phyloP scores from a whole-genome alignment of 30 jellyfish, hydroid and myxozoan species.

The Sanderia malayensis region DNA sequence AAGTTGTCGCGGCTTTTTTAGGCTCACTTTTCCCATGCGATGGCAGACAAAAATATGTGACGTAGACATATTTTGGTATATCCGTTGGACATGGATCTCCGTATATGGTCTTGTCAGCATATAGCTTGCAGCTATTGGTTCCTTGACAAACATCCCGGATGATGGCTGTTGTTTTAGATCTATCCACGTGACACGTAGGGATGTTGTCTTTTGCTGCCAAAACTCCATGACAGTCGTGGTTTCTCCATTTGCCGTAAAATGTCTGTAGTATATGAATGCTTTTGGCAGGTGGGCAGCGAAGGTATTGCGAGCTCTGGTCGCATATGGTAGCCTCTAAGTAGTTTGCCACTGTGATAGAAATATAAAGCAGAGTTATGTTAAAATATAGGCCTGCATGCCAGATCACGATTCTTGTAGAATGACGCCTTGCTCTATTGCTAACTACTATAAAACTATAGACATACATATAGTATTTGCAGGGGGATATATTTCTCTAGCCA shows the following conservation, averaged over 20 bases:
- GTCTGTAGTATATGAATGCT: slow-evolving; percentile 86
- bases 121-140: slow-evolving; percentile 68
- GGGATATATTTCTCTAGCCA: too few relatives aligned
- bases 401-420: too few relatives aligned
- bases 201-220: slow-evolving; percentile 70
- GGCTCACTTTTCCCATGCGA: slow-evolving; percentile 20
- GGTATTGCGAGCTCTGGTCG: slow-evolving; percentile 66
- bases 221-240: slow-evolving; percentile 92
- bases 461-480: too few relatives aligned
- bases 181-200: slow-evolving; percentile 80
- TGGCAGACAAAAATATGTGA: slow-evolving; percentile 89
- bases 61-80: slow-evolving; percentile 75
- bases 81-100: slow-evolving; percentile 95
- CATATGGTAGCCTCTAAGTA: slow-evolving; percentile 82
- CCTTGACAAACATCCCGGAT: slow-evolving; percentile 92
- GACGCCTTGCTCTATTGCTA: too few relatives aligned
- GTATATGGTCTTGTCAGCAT: slow-evolving; percentile 78
- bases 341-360: slow-evolving; percentile 75
- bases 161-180: slow-evolving; percentile 81
- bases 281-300: slow-evolving; percentile 76
- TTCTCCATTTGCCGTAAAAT: slow-evolving; percentile 95
- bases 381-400: too few relatives aligned
- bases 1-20: not conserved
- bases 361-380: too few relatives aligned
- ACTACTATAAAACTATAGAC: too few relatives aligned